Base-by-base conservation (phyloP, 2,113 vertebrate genomes). In the Pteropus alecto region DNA sequence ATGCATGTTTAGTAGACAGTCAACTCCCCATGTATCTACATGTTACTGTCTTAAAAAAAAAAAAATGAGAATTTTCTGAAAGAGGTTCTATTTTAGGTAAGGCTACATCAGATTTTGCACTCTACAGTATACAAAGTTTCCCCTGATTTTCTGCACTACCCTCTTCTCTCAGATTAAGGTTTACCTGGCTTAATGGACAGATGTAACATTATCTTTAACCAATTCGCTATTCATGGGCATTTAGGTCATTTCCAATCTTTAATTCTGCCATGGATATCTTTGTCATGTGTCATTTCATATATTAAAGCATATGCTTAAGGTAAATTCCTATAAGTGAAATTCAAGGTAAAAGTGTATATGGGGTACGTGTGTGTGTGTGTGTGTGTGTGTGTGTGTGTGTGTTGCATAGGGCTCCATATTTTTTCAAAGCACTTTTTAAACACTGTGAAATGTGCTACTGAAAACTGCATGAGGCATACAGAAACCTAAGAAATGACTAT, bases 51-150 rank as follows among this genome's bases (percentile, higher is more conserved):
- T 92, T 73, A 6, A 43, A 43, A 6, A 43, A 43, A 43, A 43
- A 43, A 43, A 43, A 43, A 0, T 10, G 58, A 56, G 21, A 54
- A 26, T 41, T 93, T 96, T 92, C 54, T 71, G 24, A 18, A 84
- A 43, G 88, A 78, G 56, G 10, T n/a, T 81, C 68, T 91, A 85
- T 61, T 92, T 94, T 56, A 93, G 67, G 22, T 68, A 74, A 88
- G 35, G 12, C 16, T 21, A n/a, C 1, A 33, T 8, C 21, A 58
- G 73, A 89, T 30, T 73, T 78, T 68, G 58, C 48, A 43, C 35
- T 85, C 41, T 16, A 18, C 0, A 24, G n/a, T 1, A 35, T 0
- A 22, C 0, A 51, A 0, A 16, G 12, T 28, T 15, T 76, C 79
- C 83, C 87, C 68, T 78, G 11, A 41, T 35, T 65, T 81, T 87